Conservation (phyloP, 2,797 vertebrate genomes). For the Enteromius viviparus region DNA sequence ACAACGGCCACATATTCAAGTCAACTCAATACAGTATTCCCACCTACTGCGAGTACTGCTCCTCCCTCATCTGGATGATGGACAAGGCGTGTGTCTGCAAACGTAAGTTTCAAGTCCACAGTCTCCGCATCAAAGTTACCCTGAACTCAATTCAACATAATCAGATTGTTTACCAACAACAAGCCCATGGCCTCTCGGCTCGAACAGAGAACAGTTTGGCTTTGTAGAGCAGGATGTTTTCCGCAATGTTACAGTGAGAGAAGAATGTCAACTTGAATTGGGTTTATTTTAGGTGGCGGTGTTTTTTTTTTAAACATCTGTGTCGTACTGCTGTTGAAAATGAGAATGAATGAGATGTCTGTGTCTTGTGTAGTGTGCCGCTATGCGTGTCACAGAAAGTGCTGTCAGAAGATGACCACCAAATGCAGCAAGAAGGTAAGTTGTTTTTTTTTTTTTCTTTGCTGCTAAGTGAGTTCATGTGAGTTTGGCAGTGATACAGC, state of each 20-base stretch:
- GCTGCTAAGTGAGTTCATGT: conserved; percentile 3
- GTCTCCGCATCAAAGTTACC: conserved; percentile 40
- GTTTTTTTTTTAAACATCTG: background rate
- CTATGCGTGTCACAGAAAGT: conserved; percentile 97
- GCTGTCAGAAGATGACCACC: conserved; percentile 91
- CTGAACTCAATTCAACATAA: conserved; percentile 67
- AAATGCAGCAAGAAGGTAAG: conserved; percentile 98
- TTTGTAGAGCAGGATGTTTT: conserved; percentile 49
- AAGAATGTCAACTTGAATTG: conserved; percentile 41
- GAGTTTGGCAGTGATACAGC: background rate
- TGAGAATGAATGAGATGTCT: conserved; percentile 52
- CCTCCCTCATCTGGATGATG: conserved; percentile 99
- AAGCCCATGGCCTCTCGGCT: conserved; percentile 30
- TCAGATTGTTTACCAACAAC: conserved; percentile 72
- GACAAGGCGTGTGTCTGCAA: conserved; percentile 98
- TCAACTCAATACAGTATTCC: conserved; percentile 99
- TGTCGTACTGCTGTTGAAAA: conserved; percentile 4
- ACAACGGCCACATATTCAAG: conserved; percentile 98
- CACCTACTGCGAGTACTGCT: conserved; percentile 98
- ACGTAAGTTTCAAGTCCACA: conserved; percentile 79
- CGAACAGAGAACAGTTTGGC: conserved; percentile 40
- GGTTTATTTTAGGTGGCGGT: conserved; percentile 27
- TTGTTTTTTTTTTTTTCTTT: background rate
- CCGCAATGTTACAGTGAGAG: conserved; percentile 32
- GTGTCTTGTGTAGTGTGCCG: conserved; percentile 88